phyloP scores from a whole-genome alignment of 2,113 vertebrate species.

The Fulica atra region DNA sequence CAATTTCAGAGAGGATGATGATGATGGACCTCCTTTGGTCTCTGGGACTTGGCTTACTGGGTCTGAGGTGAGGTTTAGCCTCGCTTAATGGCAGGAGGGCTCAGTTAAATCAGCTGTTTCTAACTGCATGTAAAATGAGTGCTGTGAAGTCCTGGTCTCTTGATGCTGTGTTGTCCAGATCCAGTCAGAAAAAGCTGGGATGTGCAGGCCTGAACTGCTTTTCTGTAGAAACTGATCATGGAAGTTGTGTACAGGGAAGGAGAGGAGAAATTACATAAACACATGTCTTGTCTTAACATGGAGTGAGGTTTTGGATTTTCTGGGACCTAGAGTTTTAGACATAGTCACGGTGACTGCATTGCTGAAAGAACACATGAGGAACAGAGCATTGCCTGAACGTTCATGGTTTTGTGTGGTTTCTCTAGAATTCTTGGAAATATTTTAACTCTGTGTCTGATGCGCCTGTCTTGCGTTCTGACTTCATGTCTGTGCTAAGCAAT shows the following conservation, averaged over 20 bases:
- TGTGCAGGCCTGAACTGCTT: background rate
- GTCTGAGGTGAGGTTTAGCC: background rate
- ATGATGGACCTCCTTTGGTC: background rate
- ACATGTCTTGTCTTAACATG: background rate
- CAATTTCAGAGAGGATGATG: background rate
- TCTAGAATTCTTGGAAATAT: constrained; percentile 90
- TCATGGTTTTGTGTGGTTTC: background rate
- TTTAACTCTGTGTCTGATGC: constrained; percentile 90
- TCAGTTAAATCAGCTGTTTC: background rate
- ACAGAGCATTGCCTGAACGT: background rate
- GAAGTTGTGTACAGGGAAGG: background rate
- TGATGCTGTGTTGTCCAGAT: background rate
- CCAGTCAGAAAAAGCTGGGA: background rate
- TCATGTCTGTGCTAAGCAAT: constrained; percentile 88
- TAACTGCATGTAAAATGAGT: background rate
- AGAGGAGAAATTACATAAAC: background rate
- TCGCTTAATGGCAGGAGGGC: background rate
- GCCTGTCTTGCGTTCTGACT: constrained; percentile 84
- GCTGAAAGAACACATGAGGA: background rate
- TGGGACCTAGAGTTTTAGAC: background rate
- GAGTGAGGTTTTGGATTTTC: background rate
- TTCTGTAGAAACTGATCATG: background rate
- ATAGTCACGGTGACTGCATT: background rate
- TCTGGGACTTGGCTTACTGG: background rate
- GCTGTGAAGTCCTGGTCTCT: background rate